A percentile compares a stretch with the other conserved stretches of the same genome.
phyloP scores from a whole-genome alignment of 2,888 invertebrate species.

The Lymantria dispar region DNA sequence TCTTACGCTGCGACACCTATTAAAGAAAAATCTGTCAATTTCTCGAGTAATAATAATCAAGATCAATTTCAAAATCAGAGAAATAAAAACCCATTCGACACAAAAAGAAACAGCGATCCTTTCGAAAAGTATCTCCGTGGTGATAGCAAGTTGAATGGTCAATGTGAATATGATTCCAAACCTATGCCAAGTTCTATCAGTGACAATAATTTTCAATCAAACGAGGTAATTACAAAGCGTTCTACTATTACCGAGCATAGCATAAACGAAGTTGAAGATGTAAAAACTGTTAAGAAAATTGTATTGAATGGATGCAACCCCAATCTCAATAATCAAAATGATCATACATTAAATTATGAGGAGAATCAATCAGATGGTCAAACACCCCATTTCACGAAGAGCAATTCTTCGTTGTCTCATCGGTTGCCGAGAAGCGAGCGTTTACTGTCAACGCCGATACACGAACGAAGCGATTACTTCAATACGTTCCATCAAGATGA shows the following conservation, averaged over 20 bases:
- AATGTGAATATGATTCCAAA: conserved; percentile 43
- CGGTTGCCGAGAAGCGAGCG: conserved; percentile 36
- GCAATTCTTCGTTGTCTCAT: conserved; percentile 24
- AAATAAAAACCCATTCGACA: conserved; percentile 63
- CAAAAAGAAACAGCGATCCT: conserved; percentile 60
- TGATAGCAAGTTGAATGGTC: conserved; percentile 50
- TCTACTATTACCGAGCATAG: conserved; percentile 70
- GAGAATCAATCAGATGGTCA: conserved; percentile 15
- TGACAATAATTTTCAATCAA: conserved; percentile 59
- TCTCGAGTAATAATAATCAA: conserved; percentile 36
- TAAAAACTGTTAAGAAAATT: conserved; percentile 74
- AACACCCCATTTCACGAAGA: conserved; percentile 19
- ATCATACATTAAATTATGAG: conserved; percentile 11
- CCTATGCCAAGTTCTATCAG: conserved; percentile 61
- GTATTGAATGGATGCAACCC: conserved; percentile 62
- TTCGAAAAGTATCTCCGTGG: conserved; percentile 63
- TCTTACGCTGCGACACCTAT: conserved; percentile 29
- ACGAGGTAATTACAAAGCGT: conserved; percentile 62
- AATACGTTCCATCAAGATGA: conserved; percentile 39
- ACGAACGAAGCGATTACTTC: conserved; percentile 40
- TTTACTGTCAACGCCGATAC: conserved; percentile 36
- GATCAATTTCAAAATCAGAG: conserved; percentile 41
- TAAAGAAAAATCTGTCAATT: conserved; percentile 44
- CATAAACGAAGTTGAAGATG: conserved; percentile 72
- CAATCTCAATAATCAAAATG: conserved; percentile 23